phyloP scores from a whole-genome alignment of 2,797 vertebrate genomes.

The Melanotaenia boesemani region DNA sequence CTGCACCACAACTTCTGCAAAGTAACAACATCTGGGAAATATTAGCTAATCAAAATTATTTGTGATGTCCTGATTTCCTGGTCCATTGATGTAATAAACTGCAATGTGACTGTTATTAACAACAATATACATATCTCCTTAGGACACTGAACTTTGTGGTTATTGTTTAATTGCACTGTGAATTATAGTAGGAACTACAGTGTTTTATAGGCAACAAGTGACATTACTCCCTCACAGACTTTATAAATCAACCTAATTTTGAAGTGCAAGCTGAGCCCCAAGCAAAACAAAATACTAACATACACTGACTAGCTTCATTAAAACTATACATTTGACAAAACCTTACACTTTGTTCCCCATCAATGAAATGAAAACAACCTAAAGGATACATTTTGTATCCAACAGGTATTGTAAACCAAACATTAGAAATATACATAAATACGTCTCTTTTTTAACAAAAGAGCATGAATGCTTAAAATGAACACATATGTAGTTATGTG shows the following conservation, averaged over 20 bases:
- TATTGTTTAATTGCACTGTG: conserved; percentile 2
- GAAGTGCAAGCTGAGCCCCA: neutral
- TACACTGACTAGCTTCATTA: neutral
- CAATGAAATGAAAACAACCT: neutral
- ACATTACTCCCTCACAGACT: conserved; percentile 13
- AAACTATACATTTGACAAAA: neutral
- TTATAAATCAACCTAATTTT: neutral
- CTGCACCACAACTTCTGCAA: neutral
- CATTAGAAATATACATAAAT: neutral
- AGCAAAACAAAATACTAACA: neutral
- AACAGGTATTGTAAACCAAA: conserved; percentile 1
- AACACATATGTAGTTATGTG: conserved; percentile 32
- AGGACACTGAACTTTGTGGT: neutral
- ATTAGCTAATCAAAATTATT: neutral
- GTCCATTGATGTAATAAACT: neutral
- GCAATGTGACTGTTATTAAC: neutral
- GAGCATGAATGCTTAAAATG: conserved; percentile 11
- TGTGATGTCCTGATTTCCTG: neutral
- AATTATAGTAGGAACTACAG: neutral
- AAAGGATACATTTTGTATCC: neutral
- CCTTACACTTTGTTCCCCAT: neutral
- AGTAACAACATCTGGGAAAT: neutral
- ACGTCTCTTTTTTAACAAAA: neutral
- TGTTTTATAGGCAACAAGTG: conserved; percentile 8
- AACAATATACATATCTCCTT: conserved; percentile 1